Conservation (phyloP, 1,140 invertebrate species). For the Atta texana region DNA sequence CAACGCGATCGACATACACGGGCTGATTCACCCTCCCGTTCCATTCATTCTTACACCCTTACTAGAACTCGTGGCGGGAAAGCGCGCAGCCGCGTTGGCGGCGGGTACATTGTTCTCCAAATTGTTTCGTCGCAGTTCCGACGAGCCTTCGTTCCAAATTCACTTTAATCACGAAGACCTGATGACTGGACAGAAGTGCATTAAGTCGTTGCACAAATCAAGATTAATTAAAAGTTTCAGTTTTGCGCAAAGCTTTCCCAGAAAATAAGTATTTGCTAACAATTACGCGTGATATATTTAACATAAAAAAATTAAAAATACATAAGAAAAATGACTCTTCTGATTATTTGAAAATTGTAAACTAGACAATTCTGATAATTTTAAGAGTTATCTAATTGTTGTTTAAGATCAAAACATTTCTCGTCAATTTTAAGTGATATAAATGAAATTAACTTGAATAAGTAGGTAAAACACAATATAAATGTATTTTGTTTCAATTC, state of each 20-base stretch:
- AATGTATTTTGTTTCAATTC: background rate
- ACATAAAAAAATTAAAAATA: background rate
- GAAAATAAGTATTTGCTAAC: background rate
- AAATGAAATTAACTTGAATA: background rate
- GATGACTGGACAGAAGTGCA: background rate
- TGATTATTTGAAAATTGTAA: background rate
- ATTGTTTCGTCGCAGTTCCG: slow-evolving; percentile 51
- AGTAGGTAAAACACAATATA: background rate
- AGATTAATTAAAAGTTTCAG: background rate
- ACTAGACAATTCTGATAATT: background rate
- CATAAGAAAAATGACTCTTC: background rate
- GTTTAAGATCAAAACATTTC: background rate
- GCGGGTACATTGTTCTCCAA: slow-evolving; percentile 16
- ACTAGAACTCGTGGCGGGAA: slow-evolving; percentile 57
- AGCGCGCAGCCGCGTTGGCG: slow-evolving; percentile 44
- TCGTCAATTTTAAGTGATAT: background rate
- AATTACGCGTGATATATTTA: background rate
- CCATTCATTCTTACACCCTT: slow-evolving; percentile 54
- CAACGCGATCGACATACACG: slow-evolving; percentile 38
- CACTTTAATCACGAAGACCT: slow-evolving; percentile 29
- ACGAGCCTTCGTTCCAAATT: slow-evolving; percentile 39
- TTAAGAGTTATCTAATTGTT: background rate
- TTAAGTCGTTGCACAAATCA: background rate
- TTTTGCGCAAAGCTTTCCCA: background rate
- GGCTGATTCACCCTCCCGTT: slow-evolving; percentile 46